Percentiles rank a stretch among this genome's conserved stretches.
Conservation (phyloP, 2,113 vertebrate genomes). For the Dasyprocta punctata region DNA sequence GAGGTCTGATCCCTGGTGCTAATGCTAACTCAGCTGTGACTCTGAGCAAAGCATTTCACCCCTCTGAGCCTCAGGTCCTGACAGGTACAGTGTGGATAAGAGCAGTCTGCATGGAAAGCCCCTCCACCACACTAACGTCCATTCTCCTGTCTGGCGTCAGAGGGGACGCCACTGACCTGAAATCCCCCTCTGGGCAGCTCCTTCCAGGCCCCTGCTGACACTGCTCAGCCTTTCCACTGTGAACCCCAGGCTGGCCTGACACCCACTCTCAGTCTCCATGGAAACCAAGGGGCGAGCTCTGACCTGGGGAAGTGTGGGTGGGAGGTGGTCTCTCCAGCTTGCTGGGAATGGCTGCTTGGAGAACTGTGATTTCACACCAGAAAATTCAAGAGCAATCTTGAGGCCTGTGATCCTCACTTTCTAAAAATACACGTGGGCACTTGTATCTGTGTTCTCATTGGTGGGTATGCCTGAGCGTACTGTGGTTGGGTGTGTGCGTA, state of each 20-base stretch:
- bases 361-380: constrained; percentile 28
- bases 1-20: background rate
- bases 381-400: background rate
- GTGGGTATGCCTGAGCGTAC: background rate
- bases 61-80: background rate
- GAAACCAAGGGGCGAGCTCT: constrained; percentile 30
- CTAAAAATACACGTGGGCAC: background rate
- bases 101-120: background rate
- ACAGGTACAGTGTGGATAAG: background rate
- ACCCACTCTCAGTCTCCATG: constrained; percentile 23
- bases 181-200: background rate
- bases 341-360: background rate
- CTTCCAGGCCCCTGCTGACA: background rate
- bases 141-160: background rate
- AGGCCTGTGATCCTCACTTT: background rate
- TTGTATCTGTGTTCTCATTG: background rate
- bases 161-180: background rate
- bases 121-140: background rate
- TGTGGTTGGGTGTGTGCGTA: background rate
- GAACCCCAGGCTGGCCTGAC: background rate
- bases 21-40: background rate
- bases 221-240: background rate
- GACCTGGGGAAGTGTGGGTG: background rate
- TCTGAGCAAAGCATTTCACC: background rate
- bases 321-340: background rate